Evolutionary conservation across 2,797 vertebrate genomes (phyloP).

Genomic region (Parauchenoglanis ngamensis): DNA sequence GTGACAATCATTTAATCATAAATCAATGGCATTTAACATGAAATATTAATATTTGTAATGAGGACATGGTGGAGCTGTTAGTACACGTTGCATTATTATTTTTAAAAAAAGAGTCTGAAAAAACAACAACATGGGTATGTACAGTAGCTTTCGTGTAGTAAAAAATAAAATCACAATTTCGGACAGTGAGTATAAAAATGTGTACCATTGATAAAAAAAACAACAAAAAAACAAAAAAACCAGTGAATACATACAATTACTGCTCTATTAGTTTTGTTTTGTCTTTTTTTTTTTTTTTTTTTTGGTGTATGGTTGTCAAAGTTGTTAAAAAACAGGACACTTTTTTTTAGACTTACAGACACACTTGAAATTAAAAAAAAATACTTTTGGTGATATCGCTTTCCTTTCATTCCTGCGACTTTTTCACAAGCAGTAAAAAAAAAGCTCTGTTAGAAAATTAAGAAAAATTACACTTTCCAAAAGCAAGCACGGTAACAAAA

Average conservation of each 20-base stretch:
- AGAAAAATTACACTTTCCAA: slow-evolving; percentile 19
- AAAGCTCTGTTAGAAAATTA: slow-evolving; percentile 29
- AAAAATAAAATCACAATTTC: slow-evolving; percentile 19
- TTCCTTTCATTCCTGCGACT: slow-evolving; percentile 28
- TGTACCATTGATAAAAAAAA: slow-evolving; percentile 50
- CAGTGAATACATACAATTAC: slow-evolving; percentile 13
- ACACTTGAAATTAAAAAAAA: neutral
- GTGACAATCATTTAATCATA: slow-evolving; percentile 69
- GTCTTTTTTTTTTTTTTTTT: neutral
- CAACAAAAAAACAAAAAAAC: neutral
- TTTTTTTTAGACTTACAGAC: neutral
- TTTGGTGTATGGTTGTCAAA: neutral
- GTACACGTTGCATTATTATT: slow-evolving; percentile 57
- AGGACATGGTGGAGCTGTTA: slow-evolving; percentile 62
- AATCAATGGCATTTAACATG: slow-evolving; percentile 67
- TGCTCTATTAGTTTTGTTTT: neutral
- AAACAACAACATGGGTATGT: slow-evolving; percentile 42
- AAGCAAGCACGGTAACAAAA: slow-evolving; percentile 51
- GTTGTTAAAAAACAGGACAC: neutral
- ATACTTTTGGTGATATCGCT: slow-evolving; percentile 46
- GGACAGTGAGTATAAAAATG: slow-evolving; percentile 36
- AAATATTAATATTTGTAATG: slow-evolving; percentile 63
- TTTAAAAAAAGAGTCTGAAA: slow-evolving; percentile 27
- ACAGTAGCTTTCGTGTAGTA: slow-evolving; percentile 45
- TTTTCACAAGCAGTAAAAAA: slow-evolving; percentile 9